Evolutionary conservation across 2,888 invertebrate genomes (phyloP).

Genomic region (Lymantria monacha): DNA sequence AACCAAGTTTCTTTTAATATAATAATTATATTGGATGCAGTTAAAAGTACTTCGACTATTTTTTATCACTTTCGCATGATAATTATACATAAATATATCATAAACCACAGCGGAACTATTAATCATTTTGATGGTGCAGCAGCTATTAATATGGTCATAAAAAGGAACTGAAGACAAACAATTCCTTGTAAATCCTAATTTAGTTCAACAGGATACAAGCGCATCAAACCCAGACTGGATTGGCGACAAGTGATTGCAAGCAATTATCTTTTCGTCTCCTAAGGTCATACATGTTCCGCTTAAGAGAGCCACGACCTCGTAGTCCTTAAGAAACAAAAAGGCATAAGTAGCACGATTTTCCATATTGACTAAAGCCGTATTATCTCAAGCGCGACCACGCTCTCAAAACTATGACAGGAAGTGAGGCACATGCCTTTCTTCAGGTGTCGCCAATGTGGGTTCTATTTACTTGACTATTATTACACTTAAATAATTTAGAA

Average conservation of each 20-base stretch:
- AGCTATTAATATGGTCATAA: slow-evolving; percentile 17
- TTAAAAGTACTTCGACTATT: no score
- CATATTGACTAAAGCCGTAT: slow-evolving; percentile 54
- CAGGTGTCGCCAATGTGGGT: slow-evolving; percentile 55
- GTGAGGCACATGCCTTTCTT: slow-evolving; percentile 66
- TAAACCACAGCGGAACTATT: slow-evolving; percentile 17
- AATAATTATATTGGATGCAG: no score
- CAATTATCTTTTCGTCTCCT: slow-evolving; percentile 71
- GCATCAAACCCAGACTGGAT: slow-evolving; percentile 40
- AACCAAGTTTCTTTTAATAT: no score
- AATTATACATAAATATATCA: no score
- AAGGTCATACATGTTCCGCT: slow-evolving; percentile 71
- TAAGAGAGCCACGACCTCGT: slow-evolving; percentile 62
- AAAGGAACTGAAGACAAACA: slow-evolving; percentile 19
- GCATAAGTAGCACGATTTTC: slow-evolving; percentile 43
- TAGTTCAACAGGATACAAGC: slow-evolving; percentile 30
- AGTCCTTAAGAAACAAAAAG: slow-evolving; percentile 38
- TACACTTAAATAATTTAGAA: neutral
- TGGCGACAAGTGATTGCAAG: slow-evolving; percentile 46
- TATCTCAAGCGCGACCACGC: slow-evolving; percentile 45
- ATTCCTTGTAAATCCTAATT: slow-evolving; percentile 26
- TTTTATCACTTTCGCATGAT: no score
- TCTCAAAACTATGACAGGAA: slow-evolving; percentile 76
- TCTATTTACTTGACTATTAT: slow-evolving; percentile 8
- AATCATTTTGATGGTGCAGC: slow-evolving; percentile 13